Percentiles rank a stretch among this genome's conserved stretches.
Conservation (phyloP, 2,888 invertebrate species). For the Microdon myrmicae region DNA sequence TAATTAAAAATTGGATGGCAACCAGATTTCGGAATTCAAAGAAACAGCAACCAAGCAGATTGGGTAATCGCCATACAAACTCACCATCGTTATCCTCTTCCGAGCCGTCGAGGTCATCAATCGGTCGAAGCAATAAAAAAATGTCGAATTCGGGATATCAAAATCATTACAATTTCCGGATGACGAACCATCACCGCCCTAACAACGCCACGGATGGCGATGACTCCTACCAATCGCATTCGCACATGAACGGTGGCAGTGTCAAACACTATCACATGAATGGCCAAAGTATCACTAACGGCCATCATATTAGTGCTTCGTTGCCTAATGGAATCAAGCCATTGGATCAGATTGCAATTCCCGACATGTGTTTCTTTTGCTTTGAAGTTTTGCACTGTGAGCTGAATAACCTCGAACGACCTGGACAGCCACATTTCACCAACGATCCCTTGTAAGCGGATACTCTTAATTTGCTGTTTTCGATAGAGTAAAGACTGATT, state of each 20-base stretch:
- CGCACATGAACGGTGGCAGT: constrained; percentile 39
- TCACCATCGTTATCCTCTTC: constrained; percentile 6
- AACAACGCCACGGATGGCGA: constrained; percentile 22
- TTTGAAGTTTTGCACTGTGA: constrained; percentile 97
- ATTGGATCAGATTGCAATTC: constrained; percentile 75
- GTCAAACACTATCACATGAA: constrained; percentile 43
- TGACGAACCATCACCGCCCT: constrained; percentile 44
- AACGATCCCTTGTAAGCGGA: constrained; percentile 91
- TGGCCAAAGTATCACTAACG: constrained; percentile 64
- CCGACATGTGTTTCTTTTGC: constrained; percentile 99
- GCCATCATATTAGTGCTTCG: constrained; percentile 55
- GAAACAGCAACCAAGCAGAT: constrained; percentile 21
- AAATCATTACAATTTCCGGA: constrained; percentile 54
- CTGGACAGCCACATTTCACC: constrained; percentile 90
- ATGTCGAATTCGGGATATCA: constrained; percentile 57
- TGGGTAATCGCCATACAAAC: constrained; percentile 24
- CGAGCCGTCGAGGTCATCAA: constrained; percentile 14
- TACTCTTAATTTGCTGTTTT: constrained; percentile 57
- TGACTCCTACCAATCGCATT: constrained; percentile 23
- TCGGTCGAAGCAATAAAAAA: constrained; percentile 25
- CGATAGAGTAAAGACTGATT: background rate
- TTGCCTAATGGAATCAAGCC: constrained; percentile 54
- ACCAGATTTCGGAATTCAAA: constrained; percentile 26
- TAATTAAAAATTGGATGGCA: constrained; percentile 50
- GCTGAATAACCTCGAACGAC: constrained; percentile 91